Percentiles rank a stretch among this genome's conserved stretches.
These are phyloP conservation scores for Thermophis baileyi DNA, from an alignment of 2,113 vertebrate genomes.

Conservation along the genomic window DNA sequence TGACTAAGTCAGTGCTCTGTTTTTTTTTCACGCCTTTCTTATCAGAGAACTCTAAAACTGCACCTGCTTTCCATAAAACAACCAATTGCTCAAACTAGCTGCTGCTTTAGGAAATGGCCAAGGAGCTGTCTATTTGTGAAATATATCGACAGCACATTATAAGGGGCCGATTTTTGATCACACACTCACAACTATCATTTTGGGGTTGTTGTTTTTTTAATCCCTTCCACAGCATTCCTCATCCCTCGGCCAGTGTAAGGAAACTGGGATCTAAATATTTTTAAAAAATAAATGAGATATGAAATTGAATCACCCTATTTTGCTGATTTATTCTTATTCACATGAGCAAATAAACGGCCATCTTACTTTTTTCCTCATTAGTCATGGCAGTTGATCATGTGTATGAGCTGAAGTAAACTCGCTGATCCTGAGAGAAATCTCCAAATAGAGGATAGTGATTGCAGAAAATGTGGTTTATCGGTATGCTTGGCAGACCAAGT, in stretches of 20 bases:
- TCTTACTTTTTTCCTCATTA: neutral
- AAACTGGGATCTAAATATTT: neutral
- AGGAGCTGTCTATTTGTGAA: neutral
- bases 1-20: neutral
- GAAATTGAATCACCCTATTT: neutral
- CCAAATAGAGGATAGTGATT: neutral
- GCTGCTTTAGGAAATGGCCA: neutral
- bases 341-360: neutral
- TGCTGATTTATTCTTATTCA: neutral
- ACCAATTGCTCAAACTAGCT: neutral
- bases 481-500: neutral
- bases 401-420: neutral
- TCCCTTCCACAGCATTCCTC: neutral
- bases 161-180: neutral
- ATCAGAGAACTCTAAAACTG: neutral
- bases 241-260: neutral
- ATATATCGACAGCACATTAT: neutral
- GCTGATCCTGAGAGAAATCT: neutral
- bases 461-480: neutral
- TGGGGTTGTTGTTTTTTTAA: neutral
- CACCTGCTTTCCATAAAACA: neutral
- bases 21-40: neutral
- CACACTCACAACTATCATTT: neutral
- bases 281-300: neutral
- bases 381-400: neutral